Conservation (phyloP, 2,797 vertebrate species). For the Eulemur mongoz region DNA sequence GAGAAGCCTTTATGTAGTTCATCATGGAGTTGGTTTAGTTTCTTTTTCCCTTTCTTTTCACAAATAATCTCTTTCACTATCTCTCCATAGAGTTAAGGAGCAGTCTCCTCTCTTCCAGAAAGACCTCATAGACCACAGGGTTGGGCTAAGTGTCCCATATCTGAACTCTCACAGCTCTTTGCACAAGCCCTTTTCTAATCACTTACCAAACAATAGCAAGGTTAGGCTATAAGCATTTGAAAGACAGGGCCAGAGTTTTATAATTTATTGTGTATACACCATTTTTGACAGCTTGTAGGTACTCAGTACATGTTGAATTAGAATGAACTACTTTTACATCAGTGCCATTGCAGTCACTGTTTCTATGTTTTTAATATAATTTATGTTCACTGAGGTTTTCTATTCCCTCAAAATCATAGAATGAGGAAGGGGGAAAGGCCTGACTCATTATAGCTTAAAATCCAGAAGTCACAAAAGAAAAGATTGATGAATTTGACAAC, state of each 20-base stretch:
- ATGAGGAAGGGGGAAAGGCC: background rate
- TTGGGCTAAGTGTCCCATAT: background rate
- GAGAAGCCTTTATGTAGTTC: background rate
- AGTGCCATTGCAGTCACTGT: background rate
- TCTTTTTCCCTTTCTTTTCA: background rate
- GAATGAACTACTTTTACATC: background rate
- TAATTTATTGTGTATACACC: fast-evolving
- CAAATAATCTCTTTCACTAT: background rate
- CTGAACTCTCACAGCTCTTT: background rate
- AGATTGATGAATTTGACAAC: background rate
- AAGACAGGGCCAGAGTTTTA: background rate
- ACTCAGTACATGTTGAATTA: background rate
- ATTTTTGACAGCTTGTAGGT: background rate
- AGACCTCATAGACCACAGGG: background rate
- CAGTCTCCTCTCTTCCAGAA: background rate
- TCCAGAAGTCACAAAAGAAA: background rate
- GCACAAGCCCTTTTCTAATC: background rate
- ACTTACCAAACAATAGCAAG: background rate
- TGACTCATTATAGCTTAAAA: background rate
- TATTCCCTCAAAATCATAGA: background rate
- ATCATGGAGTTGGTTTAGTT: background rate
- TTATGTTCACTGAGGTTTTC: background rate
- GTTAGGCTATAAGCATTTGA: background rate
- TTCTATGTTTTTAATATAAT: background rate
- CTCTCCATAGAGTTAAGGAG: background rate